Evolutionary conservation across 2,113 vertebrate species (phyloP).

Genomic region (Rousettus leschenaultii): DNA sequence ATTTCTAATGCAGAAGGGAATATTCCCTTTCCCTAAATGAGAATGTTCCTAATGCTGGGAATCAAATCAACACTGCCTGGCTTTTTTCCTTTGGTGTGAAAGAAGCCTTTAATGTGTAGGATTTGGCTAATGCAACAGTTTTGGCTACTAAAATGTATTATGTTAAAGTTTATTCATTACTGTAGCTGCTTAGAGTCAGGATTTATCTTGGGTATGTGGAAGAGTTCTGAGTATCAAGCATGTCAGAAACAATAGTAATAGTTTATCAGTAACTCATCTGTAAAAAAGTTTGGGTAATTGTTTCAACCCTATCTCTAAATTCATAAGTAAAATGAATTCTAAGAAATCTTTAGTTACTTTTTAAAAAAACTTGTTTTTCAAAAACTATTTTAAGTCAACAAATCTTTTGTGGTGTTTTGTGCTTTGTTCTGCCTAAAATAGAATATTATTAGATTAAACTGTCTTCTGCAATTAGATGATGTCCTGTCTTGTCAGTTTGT

Average conservation of each 20-base stretch:
- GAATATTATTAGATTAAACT: not conserved
- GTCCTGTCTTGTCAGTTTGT: not conserved
- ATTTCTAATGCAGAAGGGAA: not conserved
- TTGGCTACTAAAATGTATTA: not conserved
- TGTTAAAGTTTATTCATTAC: not conserved
- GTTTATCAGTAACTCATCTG: not conserved
- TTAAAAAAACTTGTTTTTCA: not conserved
- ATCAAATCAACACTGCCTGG: not conserved
- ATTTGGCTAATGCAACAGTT: not conserved
- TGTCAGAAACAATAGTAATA: not conserved
- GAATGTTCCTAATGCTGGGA: not conserved
- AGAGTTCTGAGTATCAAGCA: constrained; percentile 6
- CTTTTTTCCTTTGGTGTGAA: not conserved
- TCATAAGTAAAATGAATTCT: not conserved
- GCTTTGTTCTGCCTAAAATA: constrained; percentile 20
- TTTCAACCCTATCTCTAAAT: not conserved
- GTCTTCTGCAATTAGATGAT: not conserved
- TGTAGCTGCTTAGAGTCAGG: not conserved
- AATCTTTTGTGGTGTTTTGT: constrained; percentile 10
- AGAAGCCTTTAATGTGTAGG: not conserved
- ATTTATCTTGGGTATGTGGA: not conserved
- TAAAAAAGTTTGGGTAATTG: not conserved
- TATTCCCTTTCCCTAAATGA: not conserved
- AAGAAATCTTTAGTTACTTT: not conserved
- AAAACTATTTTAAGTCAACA: not conserved